Percentiles rank a stretch among this genome's conserved stretches.
Evolutionary conservation across 2,797 vertebrate genomes (phyloP).

Genomic region (Tauraco hartlaubi): DNA sequence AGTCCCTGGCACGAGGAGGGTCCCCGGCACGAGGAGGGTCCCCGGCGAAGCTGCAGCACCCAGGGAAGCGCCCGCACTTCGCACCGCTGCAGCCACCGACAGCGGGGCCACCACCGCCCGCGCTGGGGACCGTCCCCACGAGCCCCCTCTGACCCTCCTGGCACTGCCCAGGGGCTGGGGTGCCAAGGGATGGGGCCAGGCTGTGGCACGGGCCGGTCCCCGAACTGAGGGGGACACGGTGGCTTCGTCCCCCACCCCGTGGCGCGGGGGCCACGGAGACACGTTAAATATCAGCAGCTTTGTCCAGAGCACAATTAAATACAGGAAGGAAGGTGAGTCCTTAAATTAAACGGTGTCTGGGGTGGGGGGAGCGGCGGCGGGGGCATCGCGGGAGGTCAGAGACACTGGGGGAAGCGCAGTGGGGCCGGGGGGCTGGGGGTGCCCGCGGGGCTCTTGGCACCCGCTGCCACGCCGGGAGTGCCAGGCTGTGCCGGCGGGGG

Average conservation of each 20-base stretch:
- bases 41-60: background rate
- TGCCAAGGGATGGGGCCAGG: background rate
- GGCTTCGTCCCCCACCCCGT: background rate
- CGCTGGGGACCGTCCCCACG: background rate
- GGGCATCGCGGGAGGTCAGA: background rate
- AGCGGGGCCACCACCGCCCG: background rate
- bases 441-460: background rate
- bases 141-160: background rate
- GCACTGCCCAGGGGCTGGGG: background rate
- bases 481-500: background rate
- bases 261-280: background rate
- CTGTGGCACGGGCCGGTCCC: accelerated
- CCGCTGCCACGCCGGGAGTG: accelerated
- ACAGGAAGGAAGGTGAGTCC: background rate
- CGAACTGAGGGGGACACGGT: accelerated
- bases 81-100: accelerated
- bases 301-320: slow-evolving; percentile 41
- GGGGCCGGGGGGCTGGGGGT: background rate
- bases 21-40: accelerated
- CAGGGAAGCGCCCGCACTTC: slow-evolving; percentile 47
- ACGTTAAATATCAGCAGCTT: slow-evolving; percentile 1
- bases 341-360: slow-evolving; percentile 21
- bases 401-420: slow-evolving; percentile 46
- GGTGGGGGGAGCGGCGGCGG: background rate
- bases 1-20: too few relatives aligned